phyloP scores from a whole-genome alignment of 37 sponge, comb jelly and placozoan species.

The Agelas oroides region DNA sequence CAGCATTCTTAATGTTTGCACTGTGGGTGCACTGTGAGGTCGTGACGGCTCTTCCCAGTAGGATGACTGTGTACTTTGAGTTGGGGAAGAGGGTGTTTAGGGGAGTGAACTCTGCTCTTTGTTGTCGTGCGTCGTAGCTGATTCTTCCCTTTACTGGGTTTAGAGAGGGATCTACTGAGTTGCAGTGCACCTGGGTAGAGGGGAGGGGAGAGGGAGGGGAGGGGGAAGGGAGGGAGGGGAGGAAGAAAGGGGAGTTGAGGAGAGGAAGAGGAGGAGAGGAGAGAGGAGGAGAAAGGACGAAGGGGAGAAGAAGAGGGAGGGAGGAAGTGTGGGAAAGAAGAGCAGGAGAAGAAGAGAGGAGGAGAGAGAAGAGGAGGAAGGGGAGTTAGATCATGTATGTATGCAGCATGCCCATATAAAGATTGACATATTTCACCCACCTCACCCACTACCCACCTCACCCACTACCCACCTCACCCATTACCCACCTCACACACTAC shows the following conservation, averaged over 20 bases:
- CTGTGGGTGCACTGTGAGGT: slow-evolving; percentile 53
- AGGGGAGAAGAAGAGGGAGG: background rate
- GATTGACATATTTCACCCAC: too few species aligned
- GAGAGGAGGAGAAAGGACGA: slow-evolving; percentile 5
- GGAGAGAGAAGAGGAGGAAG: background rate
- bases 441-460: background rate
- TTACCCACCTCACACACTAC: background rate
- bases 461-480: slow-evolving; percentile 50
- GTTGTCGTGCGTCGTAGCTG: slow-evolving; percentile 50
- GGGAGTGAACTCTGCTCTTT: slow-evolving; percentile 73
- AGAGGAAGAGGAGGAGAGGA: background rate
- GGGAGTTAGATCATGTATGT: background rate
- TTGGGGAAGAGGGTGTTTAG: slow-evolving; percentile 66
- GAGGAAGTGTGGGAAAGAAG: background rate
- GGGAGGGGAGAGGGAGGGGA: background rate
- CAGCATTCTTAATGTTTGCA: slow-evolving; percentile 58
- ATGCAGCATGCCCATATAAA: background rate
- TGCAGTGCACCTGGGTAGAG: slow-evolving; percentile 36
- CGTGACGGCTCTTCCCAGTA: slow-evolving; percentile 65
- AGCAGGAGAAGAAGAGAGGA: background rate
- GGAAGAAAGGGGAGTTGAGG: background rate
- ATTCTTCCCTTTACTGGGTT: slow-evolving; percentile 64
- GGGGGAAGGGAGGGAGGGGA: slow-evolving; percentile 6
- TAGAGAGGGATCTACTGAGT: slow-evolving; percentile 47
- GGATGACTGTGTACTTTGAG: slow-evolving; percentile 53